Evolutionary conservation across 2,797 vertebrate genomes (phyloP).

Genomic region (Pseudomugil tenellus): DNA sequence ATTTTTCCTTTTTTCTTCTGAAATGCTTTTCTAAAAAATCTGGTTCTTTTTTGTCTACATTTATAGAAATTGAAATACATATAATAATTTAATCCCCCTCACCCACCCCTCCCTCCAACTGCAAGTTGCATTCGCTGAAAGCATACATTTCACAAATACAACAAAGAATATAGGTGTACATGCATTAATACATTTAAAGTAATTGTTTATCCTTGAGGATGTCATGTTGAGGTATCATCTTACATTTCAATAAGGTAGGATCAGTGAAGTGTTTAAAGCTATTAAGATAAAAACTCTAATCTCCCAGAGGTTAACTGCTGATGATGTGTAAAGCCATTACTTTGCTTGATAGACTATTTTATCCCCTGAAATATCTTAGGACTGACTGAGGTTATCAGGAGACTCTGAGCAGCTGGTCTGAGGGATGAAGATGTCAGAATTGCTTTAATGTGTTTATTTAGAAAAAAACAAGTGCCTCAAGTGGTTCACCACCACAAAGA

Average conservation of each 20-base stretch:
- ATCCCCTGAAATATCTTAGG: conserved; percentile 9
- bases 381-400: not conserved
- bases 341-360: conserved; percentile 20
- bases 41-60: no score
- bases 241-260: not conserved
- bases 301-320: not conserved
- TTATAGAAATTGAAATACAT: no score
- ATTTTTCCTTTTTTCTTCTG: no score
- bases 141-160: no score
- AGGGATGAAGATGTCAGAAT: not conserved
- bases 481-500: not conserved
- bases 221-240: not conserved
- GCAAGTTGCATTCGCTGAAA: no score
- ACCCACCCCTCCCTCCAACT: no score
- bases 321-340: conserved; percentile 11
- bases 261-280: not conserved
- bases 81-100: no score
- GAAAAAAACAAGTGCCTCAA: not conserved
- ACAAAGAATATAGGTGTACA: no score
- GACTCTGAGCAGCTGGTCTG: not conserved
- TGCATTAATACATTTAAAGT: no score
- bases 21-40: no score
- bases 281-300: not conserved
- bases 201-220: no score
- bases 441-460: not conserved